These are phyloP conservation scores for Cheirogaleus medius DNA, from an alignment of 2,113 vertebrate species.

Conservation along the genomic window DNA sequence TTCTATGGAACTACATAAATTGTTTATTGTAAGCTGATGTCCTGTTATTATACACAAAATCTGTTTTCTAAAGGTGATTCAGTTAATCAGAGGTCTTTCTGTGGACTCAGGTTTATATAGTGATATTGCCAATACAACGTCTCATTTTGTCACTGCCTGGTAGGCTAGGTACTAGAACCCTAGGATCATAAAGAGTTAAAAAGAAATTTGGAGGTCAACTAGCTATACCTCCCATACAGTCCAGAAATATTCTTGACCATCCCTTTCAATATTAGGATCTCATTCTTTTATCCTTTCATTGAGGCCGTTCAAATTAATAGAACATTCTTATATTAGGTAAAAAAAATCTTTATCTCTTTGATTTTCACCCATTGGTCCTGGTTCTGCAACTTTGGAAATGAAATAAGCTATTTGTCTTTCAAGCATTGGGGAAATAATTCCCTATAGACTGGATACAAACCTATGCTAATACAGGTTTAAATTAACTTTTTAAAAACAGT, in stretches of 20 bases:
- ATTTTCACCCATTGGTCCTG: background rate
- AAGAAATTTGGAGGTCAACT: background rate
- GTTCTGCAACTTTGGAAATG: background rate
- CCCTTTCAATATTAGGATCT: background rate
- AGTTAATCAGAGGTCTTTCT: background rate
- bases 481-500: background rate
- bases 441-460: background rate
- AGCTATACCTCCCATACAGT: background rate
- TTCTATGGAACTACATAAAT: background rate
- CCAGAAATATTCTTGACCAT: background rate
- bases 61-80: background rate
- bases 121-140: background rate
- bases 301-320: background rate
- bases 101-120: background rate
- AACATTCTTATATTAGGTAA: background rate
- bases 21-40: background rate
- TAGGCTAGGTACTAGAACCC: background rate
- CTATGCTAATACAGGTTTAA: background rate
- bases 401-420: conserved; percentile 15
- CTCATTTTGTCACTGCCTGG: background rate
- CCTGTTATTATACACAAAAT: background rate
- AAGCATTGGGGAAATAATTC: background rate
- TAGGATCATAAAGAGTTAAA: background rate
- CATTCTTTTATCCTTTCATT: conserved; percentile 2
- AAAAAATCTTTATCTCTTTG: background rate